Evolutionary conservation across 2,113 vertebrate species (phyloP).

Genomic region (Platycercus adscitus): DNA sequence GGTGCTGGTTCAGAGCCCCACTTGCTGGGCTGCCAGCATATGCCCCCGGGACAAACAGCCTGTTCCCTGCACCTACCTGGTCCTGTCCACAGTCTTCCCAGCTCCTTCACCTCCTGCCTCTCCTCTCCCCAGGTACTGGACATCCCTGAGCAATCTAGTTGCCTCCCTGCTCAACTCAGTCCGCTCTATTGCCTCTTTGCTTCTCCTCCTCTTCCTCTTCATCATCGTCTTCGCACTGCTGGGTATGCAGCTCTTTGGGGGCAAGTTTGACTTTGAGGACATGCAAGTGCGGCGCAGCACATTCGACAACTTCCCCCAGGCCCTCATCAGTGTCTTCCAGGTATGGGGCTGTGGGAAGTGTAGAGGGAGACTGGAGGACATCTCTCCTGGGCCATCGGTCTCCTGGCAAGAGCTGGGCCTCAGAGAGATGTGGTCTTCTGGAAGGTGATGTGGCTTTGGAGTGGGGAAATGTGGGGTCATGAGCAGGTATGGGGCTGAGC

Average conservation of each 20-base stretch:
- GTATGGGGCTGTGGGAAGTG: conserved; percentile 58
- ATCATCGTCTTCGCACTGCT: conserved; percentile 94
- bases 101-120: background rate
- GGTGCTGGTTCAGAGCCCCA: background rate
- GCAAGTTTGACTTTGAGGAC: conserved; percentile 92
- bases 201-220: conserved; percentile 96
- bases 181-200: conserved; percentile 93
- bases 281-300: conserved; percentile 86
- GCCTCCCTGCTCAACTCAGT: conserved; percentile 95
- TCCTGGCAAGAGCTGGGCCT: background rate
- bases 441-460: background rate
- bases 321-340: conserved; percentile 98
- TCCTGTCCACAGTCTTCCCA: background rate
- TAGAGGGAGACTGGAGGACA: background rate
- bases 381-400: background rate
- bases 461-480: background rate
- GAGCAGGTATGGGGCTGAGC: background rate
- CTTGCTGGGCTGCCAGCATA: background rate
- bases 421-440: background rate
- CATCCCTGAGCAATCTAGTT: conserved; percentile 91
- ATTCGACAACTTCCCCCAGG: conserved; percentile 96
- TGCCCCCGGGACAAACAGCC: no score
- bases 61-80: background rate
- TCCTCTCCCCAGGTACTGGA: conserved; percentile 86
- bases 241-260: conserved; percentile 98